phyloP scores from a whole-genome alignment of 2,888 invertebrate species.

The Tetropium fuscum region DNA sequence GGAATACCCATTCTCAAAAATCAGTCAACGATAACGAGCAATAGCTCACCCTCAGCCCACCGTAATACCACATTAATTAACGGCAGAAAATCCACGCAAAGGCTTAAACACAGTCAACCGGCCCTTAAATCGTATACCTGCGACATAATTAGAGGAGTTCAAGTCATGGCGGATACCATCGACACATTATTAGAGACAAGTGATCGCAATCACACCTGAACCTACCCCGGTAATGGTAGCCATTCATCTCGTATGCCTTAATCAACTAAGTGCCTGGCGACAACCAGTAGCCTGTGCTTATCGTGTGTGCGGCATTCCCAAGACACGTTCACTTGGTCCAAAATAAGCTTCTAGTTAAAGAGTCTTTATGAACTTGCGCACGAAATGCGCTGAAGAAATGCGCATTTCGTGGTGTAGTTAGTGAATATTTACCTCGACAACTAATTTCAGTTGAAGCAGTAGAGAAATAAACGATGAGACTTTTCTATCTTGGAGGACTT shows the following conservation, averaged over 20 bases:
- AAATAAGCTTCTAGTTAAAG: not conserved
- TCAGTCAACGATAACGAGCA: not conserved
- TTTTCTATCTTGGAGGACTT: too few species aligned
- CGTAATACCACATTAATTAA: slow-evolving; percentile 28
- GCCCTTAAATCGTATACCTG: slow-evolving; percentile 44
- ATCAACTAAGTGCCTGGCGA: slow-evolving; percentile 38
- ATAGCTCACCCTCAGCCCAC: not conserved
- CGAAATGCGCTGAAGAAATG: too few species aligned
- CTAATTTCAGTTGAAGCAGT: too few species aligned
- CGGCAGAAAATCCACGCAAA: slow-evolving; percentile 1
- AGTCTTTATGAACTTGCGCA: too few species aligned
- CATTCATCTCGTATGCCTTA: slow-evolving; percentile 51
- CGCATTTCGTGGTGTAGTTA: too few species aligned
- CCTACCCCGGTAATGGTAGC: slow-evolving; percentile 47
- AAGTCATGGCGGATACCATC: slow-evolving; percentile 44
- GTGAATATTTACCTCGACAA: too few species aligned
- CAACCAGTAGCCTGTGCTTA: slow-evolving; percentile 18
- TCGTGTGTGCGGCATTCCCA: slow-evolving; percentile 7
- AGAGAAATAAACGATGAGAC: too few species aligned
- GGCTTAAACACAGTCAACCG: slow-evolving; percentile 9
- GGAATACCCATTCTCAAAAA: not conserved
- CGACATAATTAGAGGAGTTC: slow-evolving; percentile 50
- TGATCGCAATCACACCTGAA: slow-evolving; percentile 54
- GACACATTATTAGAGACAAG: slow-evolving; percentile 53
- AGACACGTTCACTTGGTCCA: slow-evolving; percentile 27